A percentile compares a stretch with the other conserved stretches of the same genome.
Conservation (phyloP, 2,888 invertebrate genomes). For the Rutpela maculata region DNA sequence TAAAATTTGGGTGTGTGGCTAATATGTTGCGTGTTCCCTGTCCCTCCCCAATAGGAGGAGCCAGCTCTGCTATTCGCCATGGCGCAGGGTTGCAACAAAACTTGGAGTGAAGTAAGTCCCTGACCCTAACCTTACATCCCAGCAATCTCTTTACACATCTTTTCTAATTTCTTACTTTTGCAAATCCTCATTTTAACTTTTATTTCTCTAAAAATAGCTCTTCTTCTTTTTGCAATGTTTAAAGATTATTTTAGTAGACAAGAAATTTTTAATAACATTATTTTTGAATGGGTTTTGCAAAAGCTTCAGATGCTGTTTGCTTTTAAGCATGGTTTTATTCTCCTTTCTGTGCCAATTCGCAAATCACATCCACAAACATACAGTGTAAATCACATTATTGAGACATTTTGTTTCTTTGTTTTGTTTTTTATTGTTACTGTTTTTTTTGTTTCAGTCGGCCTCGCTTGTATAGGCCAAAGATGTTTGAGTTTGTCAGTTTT, state of each 20-base stretch:
- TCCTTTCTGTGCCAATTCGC: conserved; percentile 55
- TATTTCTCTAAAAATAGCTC: conserved; percentile 42
- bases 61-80: conserved; percentile 92
- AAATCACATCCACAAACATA: conserved; percentile 57
- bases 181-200: conserved; percentile 41
- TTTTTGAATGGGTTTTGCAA: conserved; percentile 52
- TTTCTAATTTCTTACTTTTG: conserved; percentile 50
- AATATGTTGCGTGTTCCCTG: conserved; percentile 75
- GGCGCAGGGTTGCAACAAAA: conserved; percentile 95
- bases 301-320: conserved; percentile 53
- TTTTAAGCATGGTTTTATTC: conserved; percentile 57
- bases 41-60: conserved; percentile 75
- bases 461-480: conserved; percentile 49
- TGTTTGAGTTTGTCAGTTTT: conserved; percentile 42
- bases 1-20: conserved; percentile 70
- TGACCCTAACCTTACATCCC: conserved; percentile 66
- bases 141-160: conserved; percentile 52
- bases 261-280: conserved; percentile 39
- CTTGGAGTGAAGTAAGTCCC: conserved; percentile 96
- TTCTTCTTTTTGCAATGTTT: conserved; percentile 45
- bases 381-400: conserved; percentile 52
- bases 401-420: conserved; percentile 49
- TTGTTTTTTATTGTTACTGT: conserved; percentile 37
- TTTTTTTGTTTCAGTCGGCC: conserved; percentile 53
- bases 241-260: conserved; percentile 37